Conservation (phyloP, 1,140 invertebrate genomes). For the Tetraneura akinire region DNA sequence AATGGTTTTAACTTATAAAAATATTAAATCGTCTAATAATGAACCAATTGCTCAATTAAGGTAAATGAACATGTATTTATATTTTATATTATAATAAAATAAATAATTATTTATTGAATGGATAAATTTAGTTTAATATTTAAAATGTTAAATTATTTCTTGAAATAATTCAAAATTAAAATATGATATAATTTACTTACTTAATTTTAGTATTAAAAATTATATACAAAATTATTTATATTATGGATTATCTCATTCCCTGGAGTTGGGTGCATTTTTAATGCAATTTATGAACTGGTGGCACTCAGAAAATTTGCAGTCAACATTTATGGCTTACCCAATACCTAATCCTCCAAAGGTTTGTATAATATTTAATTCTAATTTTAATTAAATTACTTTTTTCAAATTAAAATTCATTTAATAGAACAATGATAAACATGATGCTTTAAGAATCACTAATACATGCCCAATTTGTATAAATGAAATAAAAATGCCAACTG, state of each 20-base stretch:
- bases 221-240: constrained; percentile 30
- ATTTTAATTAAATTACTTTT: too few species aligned
- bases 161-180: background rate
- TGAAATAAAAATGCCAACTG: constrained; percentile 52
- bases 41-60: constrained; percentile 20
- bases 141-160: background rate
- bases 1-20: constrained; percentile 45
- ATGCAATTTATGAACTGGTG: constrained; percentile 53
- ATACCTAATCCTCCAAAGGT: constrained; percentile 45
- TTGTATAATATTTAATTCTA: background rate
- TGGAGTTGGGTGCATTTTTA: constrained; percentile 53
- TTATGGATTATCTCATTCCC: constrained; percentile 45
- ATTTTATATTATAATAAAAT: background rate
- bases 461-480: constrained; percentile 52
- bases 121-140: background rate
- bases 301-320: constrained; percentile 50
- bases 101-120: background rate
- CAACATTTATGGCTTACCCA: constrained; percentile 50
- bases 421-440: background rate
- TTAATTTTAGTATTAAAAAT: constrained; percentile 8
- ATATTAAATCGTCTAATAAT: constrained; percentile 23
- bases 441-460: background rate
- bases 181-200: background rate
- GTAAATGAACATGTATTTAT: background rate
- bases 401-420: background rate